These are phyloP conservation scores for Girardinus metallicus DNA, from an alignment of 2,797 vertebrate genomes.

Conservation along the genomic window DNA sequence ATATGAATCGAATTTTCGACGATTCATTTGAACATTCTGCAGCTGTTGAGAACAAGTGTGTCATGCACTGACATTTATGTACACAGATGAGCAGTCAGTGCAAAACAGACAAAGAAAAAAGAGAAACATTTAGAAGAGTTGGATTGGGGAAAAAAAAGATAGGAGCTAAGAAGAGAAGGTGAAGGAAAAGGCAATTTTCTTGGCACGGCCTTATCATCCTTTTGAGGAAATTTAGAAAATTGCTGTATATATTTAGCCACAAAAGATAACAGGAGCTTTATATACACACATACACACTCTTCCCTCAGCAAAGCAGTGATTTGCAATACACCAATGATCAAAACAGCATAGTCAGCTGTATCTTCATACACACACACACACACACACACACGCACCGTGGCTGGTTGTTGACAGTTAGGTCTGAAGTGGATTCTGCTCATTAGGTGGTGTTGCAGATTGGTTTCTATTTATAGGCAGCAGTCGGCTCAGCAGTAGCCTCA, in stretches of 20 bases:
- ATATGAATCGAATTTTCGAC: background rate
- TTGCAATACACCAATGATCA: slow-evolving; percentile 45
- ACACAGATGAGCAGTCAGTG: background rate
- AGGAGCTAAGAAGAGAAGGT: slow-evolving; percentile 6
- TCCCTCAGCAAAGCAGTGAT: slow-evolving; percentile 23
- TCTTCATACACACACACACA: slow-evolving; percentile 24
- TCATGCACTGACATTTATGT: background rate
- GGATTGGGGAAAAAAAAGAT: background rate
- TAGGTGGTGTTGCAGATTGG: slow-evolving; percentile 69
- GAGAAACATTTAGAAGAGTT: background rate
- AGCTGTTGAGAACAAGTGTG: background rate
- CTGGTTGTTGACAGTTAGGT: slow-evolving; percentile 55
- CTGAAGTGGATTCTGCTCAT: slow-evolving; percentile 65
- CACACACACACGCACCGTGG: slow-evolving; percentile 19
- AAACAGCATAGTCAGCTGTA: slow-evolving; percentile 64
- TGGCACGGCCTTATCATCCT: slow-evolving; percentile 25
- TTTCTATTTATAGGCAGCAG: slow-evolving; percentile 65
- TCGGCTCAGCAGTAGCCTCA: slow-evolving; percentile 41
- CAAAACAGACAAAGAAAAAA: background rate
- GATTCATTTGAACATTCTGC: background rate
- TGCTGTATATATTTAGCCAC: slow-evolving; percentile 60
- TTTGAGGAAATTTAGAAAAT: slow-evolving; percentile 44
- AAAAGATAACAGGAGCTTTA: slow-evolving; percentile 26
- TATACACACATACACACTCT: background rate
- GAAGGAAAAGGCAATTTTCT: slow-evolving; percentile 19